phyloP scores from a whole-genome alignment of 2,797 vertebrate species.

The Pterois miles region DNA sequence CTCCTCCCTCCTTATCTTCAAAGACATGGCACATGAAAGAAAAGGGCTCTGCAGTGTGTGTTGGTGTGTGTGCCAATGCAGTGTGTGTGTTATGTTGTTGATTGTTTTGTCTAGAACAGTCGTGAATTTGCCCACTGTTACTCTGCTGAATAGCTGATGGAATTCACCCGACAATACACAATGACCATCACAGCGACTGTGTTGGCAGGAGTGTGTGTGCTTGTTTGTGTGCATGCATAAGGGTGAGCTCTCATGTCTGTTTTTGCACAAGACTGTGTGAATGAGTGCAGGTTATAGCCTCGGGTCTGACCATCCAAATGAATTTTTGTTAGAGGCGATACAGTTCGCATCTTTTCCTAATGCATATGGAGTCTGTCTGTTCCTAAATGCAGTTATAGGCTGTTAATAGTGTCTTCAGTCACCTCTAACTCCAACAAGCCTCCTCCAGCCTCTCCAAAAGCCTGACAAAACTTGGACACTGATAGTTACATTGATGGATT shows the following conservation, averaged over 20 bases:
- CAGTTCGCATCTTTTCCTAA: not conserved
- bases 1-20: conserved; percentile 73
- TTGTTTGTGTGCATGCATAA: conserved; percentile 25
- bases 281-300: conserved; percentile 1
- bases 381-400: not conserved
- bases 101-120: conserved; percentile 73
- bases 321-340: not conserved
- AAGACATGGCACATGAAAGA: conserved; percentile 61
- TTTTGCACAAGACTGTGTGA: conserved; percentile 22
- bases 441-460: conserved; percentile 6
- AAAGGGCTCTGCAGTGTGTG: conserved; percentile 22
- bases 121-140: conserved; percentile 72
- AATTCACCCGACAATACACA: conserved; percentile 67
- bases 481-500: conserved; percentile 30
- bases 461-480: conserved; percentile 19
- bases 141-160: conserved; percentile 65
- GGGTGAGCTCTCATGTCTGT: conserved; percentile 5
- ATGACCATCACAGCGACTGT: conserved; percentile 63
- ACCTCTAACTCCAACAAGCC: conserved; percentile 8
- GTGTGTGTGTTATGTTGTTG: conserved; percentile 39
- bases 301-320: not conserved
- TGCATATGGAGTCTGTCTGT: not conserved
- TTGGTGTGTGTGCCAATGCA: not conserved
- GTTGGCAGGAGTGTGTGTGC: not conserved
- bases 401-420: not conserved